Conservation (phyloP, 2,888 invertebrate genomes). For the Cyrtodaria siliqua region DNA sequence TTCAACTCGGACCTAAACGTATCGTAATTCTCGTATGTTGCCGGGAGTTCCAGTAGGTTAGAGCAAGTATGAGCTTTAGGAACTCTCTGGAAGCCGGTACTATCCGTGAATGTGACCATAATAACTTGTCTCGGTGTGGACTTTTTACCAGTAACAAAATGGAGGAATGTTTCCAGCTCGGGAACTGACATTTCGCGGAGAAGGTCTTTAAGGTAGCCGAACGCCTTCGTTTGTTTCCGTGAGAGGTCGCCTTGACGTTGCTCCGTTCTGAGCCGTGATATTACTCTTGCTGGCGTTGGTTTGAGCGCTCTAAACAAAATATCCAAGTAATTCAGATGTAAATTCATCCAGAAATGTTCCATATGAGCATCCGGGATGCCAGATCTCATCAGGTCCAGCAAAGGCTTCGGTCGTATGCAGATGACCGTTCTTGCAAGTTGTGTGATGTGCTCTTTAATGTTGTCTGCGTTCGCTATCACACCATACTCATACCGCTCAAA, state of each 20-base stretch:
- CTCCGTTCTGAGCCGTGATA: conserved; percentile 47
- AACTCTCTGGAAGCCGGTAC: conserved; percentile 38
- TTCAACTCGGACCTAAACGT: conserved; percentile 54
- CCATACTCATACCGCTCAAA: conserved; percentile 53
- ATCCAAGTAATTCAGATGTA: conserved; percentile 39
- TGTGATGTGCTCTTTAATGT: conserved; percentile 44
- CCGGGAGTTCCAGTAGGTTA: conserved; percentile 52
- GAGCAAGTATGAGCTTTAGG: conserved; percentile 62
- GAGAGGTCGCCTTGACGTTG: conserved; percentile 8
- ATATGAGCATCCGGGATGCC: conserved; percentile 57
- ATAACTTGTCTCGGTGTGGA: conserved; percentile 48
- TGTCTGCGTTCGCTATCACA: conserved; percentile 30
- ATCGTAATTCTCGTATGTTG: conserved; percentile 51
- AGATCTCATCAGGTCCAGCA: conserved; percentile 48
- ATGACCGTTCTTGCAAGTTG: conserved; percentile 50
- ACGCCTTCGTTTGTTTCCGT: conserved; percentile 20
- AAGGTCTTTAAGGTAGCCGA: conserved; percentile 45
- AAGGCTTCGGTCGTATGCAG: conserved; percentile 47
- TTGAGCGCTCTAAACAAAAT: conserved; percentile 44
- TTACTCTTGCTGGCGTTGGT: conserved; percentile 50
- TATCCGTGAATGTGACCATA: conserved; percentile 44
- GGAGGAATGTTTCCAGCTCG: conserved; percentile 53
- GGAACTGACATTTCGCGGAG: conserved; percentile 35
- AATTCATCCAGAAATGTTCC: conserved; percentile 52
- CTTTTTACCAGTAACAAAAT: conserved; percentile 58